These are phyloP conservation scores for Bolinopsis microptera DNA, from an alignment of 37 sponge, comb jelly and placozoan species.

Conservation along the genomic window DNA sequence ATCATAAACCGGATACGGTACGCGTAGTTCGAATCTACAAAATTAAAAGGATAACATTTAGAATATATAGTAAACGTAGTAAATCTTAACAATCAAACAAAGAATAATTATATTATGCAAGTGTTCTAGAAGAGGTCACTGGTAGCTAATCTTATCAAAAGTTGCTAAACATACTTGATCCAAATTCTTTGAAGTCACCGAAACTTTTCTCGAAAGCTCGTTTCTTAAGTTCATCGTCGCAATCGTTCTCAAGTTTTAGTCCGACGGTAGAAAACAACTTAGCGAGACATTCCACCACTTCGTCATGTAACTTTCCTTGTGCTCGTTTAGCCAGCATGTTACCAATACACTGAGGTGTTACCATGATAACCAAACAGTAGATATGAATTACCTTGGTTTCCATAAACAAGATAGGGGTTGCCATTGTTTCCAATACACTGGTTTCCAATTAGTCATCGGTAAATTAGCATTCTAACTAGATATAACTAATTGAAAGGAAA, in stretches of 20 bases:
- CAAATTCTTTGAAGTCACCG: not conserved
- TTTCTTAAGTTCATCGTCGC: constrained; percentile 39
- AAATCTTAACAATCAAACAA: not conserved
- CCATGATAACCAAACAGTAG: no score
- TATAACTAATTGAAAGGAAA: no score
- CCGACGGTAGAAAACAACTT: constrained; percentile 49
- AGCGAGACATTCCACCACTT: constrained; percentile 26
- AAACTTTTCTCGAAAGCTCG: not conserved
- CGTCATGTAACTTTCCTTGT: constrained; percentile 20
- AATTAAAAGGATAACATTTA: not conserved
- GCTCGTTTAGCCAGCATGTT: not conserved
- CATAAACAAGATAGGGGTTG: no score
- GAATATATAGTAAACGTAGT: not conserved
- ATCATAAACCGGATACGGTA: constrained; percentile 67
- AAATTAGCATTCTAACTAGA: no score
- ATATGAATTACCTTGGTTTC: no score
- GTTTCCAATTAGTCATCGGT: no score
- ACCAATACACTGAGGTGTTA: not conserved
- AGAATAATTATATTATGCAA: not conserved
- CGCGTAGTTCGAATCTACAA: constrained; percentile 11
- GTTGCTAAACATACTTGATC: not conserved
- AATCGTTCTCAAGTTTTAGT: constrained; percentile 27
- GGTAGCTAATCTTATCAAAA: no score
- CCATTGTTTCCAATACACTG: no score
- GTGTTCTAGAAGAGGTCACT: no score